Evolutionary conservation across 2,888 invertebrate species (phyloP).

Genomic region (Teleogryllus oceanicus): DNA sequence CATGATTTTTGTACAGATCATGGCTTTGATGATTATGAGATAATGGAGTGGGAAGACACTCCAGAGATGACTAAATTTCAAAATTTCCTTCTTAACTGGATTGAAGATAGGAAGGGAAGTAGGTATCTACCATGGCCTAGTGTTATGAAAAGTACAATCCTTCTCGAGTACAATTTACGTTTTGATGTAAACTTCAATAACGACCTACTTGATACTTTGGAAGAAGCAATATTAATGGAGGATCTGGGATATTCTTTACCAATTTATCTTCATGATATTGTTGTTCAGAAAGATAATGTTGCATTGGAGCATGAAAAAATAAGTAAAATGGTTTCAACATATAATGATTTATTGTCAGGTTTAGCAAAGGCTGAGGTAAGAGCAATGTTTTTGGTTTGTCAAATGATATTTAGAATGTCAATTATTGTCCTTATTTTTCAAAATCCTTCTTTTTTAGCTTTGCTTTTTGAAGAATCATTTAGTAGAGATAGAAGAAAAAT

Average conservation of each 20-base stretch:
- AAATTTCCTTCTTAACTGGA: neutral
- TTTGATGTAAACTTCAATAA: neutral
- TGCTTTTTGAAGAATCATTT: neutral
- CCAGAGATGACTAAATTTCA: neutral
- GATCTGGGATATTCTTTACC: neutral
- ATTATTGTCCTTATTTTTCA: too few species aligned
- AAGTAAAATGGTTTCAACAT: neutral
- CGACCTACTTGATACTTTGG: neutral
- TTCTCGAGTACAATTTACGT: slow-evolving; percentile 5
- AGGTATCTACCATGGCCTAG: neutral
- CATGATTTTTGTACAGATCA: neutral
- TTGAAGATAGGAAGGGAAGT: neutral
- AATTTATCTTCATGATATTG: neutral
- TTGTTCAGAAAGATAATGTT: neutral
- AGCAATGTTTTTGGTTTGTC: neutral
- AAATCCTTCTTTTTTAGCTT: neutral
- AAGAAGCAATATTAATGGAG: neutral
- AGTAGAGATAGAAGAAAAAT: neutral
- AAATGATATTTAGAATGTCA: too few species aligned
- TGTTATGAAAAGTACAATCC: neutral
- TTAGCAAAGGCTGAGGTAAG: neutral
- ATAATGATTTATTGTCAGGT: neutral
- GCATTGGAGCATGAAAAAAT: neutral
- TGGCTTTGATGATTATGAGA: neutral
- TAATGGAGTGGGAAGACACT: neutral